These are phyloP conservation scores for Drosophila colorata DNA, from an alignment of 2,888 invertebrate genomes.

Conservation along the genomic window DNA sequence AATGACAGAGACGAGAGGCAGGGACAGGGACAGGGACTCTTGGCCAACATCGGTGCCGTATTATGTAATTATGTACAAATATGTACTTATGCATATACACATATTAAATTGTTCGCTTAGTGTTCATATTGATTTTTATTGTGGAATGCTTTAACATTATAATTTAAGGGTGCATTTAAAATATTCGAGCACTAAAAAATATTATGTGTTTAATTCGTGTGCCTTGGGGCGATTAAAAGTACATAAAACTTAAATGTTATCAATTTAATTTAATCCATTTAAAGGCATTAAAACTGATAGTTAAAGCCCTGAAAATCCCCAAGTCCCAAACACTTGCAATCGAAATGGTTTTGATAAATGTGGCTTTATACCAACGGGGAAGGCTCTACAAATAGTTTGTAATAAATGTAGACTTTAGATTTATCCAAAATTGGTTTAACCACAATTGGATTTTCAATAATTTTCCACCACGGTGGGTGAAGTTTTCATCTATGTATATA, in stretches of 20 bases:
- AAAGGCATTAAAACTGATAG: background rate
- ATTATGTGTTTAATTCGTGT: background rate
- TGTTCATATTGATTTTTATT: conserved; percentile 19
- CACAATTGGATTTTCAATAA: too few relatives aligned
- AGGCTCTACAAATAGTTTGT: too few relatives aligned
- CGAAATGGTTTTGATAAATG: background rate
- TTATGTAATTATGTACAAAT: conserved; percentile 38
- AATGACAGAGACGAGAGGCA: conserved; percentile 37
- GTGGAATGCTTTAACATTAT: background rate
- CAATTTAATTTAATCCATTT: background rate
- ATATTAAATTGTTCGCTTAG: conserved; percentile 19
- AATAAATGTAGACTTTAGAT: background rate
- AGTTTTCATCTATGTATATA: too few relatives aligned
- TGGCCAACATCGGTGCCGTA: conserved; percentile 23
- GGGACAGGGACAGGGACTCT: conserved; percentile 1
- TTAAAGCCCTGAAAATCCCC: background rate
- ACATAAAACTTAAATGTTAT: background rate
- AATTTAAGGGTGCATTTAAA: background rate
- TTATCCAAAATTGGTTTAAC: too few relatives aligned
- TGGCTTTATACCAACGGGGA: too few relatives aligned
- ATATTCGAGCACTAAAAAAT: background rate
- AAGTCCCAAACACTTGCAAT: too few relatives aligned
- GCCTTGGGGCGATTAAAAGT: background rate
- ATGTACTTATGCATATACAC: conserved; percentile 1
- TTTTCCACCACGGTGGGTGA: too few relatives aligned